Base-by-base conservation (phyloP, 2,113 vertebrate species). In the Galeopterus variegatus region DNA sequence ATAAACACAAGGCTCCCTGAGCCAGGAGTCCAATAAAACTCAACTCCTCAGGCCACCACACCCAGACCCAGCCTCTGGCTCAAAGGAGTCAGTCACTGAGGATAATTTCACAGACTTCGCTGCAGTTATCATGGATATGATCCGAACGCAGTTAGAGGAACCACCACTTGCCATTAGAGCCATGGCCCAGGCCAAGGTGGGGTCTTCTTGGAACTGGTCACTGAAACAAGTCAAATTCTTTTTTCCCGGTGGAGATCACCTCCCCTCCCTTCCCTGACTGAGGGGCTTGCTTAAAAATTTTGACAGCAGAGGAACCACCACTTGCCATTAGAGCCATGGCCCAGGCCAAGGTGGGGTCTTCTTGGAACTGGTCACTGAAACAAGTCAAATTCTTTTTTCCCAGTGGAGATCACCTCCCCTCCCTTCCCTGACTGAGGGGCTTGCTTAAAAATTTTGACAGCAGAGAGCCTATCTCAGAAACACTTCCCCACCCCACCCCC, bases 211-310 rank as follows among this genome's bases (percentile, higher is more conserved):
- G 69, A 95, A 54, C 70, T 65, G 54, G 36, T n/a, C 67, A 65
- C 60, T 8, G 7, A 24, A 81, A 58, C 45, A 73, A 28, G n/a
- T 56, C 36, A 15, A 24, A 56, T 67, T n/a, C 31, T 64, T 93
- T 72, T 58, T 93, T 62, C 65, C 52, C 24, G n/a, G 18, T 17
- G 31, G 26, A 90, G 70, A 77, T 70, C 69, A 56, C 23, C 50
- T 93, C 36, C 6, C 17, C 41, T 21, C 50, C 54, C 19, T 50
- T 67, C 23, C 48, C 70, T 67, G 24, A 4, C 6, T 4, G 15
- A 84, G 31, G 72, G 69, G 17, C 41, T 52, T 94, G 15, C 24
- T 95, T 90, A 76, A 84, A 84, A 77, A 79, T 89, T 28, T 45
- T 36, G n/a, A 36, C 52, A 80, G 33, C 79, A 36, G 50, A 65